Base-by-base conservation (phyloP, 2,797 vertebrate species). In the Sternotherus odoratus region DNA sequence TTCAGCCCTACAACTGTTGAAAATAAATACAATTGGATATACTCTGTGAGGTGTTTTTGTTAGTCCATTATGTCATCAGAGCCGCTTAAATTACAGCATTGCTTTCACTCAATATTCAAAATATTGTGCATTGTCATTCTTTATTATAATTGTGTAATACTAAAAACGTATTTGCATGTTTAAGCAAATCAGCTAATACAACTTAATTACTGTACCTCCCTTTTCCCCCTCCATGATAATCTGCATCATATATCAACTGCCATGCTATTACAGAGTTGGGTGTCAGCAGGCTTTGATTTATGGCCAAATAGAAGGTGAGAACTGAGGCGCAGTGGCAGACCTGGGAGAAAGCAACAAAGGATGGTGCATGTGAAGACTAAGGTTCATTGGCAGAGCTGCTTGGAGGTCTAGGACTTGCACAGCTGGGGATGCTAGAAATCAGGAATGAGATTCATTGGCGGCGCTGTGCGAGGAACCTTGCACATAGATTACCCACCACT, bases 341-440 rank as follows among this genome's bases (percentile, higher is more conserved):
- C 30, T 57, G 4, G 88, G 53, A 80, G 80, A 82, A 85, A 93
- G 30, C 24, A 28, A 91, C 69, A 74, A 89, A 86, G 21, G 0
- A 0, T 11, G 5, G 77, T 54, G 46, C 63, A 66, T 16, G 8
- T 19, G 36, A 74, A 50, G 33, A 78, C 24, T 3, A 10, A 89
- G 57, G 57, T 17, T 84, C 1, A 0, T 15, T 46, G 7, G 54
- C 36, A 86, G 85, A 74, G n/a, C 19, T 1, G 0, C 7, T n/a
- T 17, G 74, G 0, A 0, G 0, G 0, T 4, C 53, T 28, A n/a
- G 77, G 33, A 78, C 28, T 54, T 19, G 92, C 88, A 82, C 6
- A 94, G 57, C 46, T 74, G 2, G 36, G 30, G 12, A 24, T 63
- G 69, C n/a, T 87, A 88, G 83, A 94, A 94, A 50, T 39, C n/a